phyloP scores from a whole-genome alignment of 1,140 invertebrate genomes.

The Trinorchestia longiramus region DNA sequence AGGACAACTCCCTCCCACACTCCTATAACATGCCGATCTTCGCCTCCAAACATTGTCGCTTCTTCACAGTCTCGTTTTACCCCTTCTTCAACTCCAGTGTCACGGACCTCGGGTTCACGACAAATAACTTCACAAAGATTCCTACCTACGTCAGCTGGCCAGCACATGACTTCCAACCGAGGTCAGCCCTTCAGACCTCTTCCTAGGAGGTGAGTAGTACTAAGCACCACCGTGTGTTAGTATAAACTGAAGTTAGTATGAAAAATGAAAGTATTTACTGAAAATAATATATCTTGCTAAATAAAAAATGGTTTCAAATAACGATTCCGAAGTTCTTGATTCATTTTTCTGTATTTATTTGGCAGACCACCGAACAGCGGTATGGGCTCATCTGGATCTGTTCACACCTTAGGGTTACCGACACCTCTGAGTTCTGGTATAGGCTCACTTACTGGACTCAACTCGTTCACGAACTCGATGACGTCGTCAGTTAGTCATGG shows the following conservation, averaged over 20 bases:
- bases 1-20: slow-evolving; percentile 20
- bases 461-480: background rate
- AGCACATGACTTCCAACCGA: background rate
- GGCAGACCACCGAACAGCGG: slow-evolving; percentile 62
- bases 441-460: slow-evolving; percentile 13
- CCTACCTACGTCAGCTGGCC: background rate
- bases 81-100: slow-evolving; percentile 13
- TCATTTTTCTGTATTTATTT: background rate
- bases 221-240: background rate
- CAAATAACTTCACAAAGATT: background rate
- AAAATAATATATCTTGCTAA: background rate
- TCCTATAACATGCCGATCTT: slow-evolving; percentile 15
- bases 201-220: slow-evolving; percentile 14
- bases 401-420: slow-evolving; percentile 59
- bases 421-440: background rate
- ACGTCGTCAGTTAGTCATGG: slow-evolving; percentile 8
- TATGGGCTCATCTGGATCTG: slow-evolving; percentile 65
- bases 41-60: slow-evolving; percentile 49
- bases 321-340: background rate
- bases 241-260: background rate
- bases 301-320: background rate
- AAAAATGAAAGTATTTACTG: background rate
- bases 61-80: slow-evolving; percentile 55
- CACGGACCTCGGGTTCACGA: background rate
- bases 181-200: slow-evolving; percentile 32